Evolutionary conservation across 2,113 vertebrate genomes (phyloP).

Genomic region (Dipodomys merriami): DNA sequence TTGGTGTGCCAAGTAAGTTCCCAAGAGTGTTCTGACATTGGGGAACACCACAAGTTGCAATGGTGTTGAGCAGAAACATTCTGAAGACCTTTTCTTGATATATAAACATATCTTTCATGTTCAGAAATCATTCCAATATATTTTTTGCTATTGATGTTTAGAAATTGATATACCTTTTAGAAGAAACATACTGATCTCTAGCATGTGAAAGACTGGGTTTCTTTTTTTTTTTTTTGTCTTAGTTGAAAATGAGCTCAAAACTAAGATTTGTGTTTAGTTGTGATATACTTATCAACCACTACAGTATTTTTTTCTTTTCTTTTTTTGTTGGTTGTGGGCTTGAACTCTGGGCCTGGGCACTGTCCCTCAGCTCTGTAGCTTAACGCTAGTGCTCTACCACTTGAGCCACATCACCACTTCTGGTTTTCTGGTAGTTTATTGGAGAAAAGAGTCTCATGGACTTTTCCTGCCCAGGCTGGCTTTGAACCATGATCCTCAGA

Average conservation of each 20-base stretch:
- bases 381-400: no score
- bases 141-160: constrained; percentile 7
- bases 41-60: neutral
- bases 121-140: constrained; percentile 26
- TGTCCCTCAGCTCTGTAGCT: no score
- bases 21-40: neutral
- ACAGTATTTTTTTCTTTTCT: neutral
- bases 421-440: no score
- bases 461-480: no score
- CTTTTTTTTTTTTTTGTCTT: constrained; percentile 9
- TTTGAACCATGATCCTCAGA: no score
- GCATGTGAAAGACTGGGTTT: neutral
- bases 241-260: constrained; percentile 31
- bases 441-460: no score
- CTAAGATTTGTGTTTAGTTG: constrained; percentile 38
- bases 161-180: neutral
- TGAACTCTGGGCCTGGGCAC: no score
- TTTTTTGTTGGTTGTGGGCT: no score
- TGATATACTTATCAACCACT: neutral
- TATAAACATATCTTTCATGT: constrained; percentile 9
- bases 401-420: no score
- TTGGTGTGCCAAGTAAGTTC: neutral
- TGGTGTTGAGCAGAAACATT: neutral
- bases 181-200: neutral
- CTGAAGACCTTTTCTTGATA: constrained; percentile 20